phyloP scores from a whole-genome alignment of 2,888 invertebrate genomes.

The Parapristionchus giblindavisi region DNA sequence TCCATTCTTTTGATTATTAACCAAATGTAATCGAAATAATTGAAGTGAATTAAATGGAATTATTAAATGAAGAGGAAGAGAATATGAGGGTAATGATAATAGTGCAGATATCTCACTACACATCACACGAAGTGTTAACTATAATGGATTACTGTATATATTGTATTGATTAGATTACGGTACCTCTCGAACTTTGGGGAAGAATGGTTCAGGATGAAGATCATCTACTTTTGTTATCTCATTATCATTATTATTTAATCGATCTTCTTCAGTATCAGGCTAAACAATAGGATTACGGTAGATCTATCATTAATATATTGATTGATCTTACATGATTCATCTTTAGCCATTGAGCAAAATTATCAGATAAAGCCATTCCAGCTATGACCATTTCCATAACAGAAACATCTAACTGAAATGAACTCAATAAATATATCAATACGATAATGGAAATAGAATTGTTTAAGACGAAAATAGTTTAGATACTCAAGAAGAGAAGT shows the following conservation, averaged over 20 bases:
- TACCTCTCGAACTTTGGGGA: conserved; percentile 34
- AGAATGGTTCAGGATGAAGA: conserved; percentile 16
- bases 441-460: too few species aligned
- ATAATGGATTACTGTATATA: neutral
- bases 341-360: conserved; percentile 17
- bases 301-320: neutral
- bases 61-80: conserved; percentile 12
- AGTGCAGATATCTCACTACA: conserved; percentile 5
- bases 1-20: conserved; percentile 2
- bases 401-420: conserved; percentile 31
- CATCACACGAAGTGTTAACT: conserved; percentile 30
- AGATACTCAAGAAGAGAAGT: too few species aligned
- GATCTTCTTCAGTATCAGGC: conserved; percentile 16
- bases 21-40: conserved; percentile 34
- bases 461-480: too few species aligned
- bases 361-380: conserved; percentile 19
- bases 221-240: neutral
- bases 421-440: too few species aligned
- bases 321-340: neutral
- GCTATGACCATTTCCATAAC: conserved; percentile 29
- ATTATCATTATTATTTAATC: conserved; percentile 19
- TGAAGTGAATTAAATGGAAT: conserved; percentile 28
- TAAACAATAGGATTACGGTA: neutral
- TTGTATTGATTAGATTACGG: neutral
- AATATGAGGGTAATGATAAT: conserved; percentile 20